These are phyloP conservation scores for Heptranchias perlo DNA, from an alignment of 2,113 vertebrate species.

Conservation along the genomic window DNA sequence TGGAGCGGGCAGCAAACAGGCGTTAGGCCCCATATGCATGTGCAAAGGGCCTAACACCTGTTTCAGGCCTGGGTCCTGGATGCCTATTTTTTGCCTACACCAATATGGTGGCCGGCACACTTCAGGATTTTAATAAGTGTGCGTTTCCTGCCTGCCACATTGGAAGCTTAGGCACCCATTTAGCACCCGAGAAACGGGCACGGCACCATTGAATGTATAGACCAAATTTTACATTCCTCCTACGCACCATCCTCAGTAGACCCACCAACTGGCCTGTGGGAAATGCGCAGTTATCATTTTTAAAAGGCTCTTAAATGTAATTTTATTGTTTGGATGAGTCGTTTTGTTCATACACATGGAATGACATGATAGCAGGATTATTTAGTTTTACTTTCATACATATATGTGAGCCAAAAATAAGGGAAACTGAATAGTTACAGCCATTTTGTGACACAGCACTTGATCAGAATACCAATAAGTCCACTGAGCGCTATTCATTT, in stretches of 20 bases:
- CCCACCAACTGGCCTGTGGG: background rate
- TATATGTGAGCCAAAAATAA: background rate
- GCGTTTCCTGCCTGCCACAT: background rate
- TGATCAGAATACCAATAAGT: slow-evolving; percentile 25
- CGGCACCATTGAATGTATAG: background rate
- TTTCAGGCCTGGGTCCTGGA: no score
- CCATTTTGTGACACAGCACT: background rate
- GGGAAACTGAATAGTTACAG: background rate
- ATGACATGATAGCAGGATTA: background rate
- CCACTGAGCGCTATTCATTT: background rate
- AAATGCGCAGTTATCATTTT: background rate
- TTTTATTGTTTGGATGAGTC: background rate
- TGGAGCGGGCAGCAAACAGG: no score
- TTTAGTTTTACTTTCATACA: background rate
- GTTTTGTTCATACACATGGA: background rate
- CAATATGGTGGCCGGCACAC: background rate
- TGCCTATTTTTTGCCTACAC: no score
- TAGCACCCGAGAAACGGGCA: background rate
- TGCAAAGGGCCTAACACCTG: no score
- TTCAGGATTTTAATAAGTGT: background rate
- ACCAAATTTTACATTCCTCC: background rate
- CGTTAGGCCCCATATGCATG: no score
- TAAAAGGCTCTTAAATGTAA: background rate
- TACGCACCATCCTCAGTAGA: background rate
- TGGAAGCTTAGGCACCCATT: background rate